Percentiles rank a stretch among this genome's conserved stretches.
Evolutionary conservation across 2,113 vertebrate species (phyloP).

Genomic region (Dasyprocta punctata): DNA sequence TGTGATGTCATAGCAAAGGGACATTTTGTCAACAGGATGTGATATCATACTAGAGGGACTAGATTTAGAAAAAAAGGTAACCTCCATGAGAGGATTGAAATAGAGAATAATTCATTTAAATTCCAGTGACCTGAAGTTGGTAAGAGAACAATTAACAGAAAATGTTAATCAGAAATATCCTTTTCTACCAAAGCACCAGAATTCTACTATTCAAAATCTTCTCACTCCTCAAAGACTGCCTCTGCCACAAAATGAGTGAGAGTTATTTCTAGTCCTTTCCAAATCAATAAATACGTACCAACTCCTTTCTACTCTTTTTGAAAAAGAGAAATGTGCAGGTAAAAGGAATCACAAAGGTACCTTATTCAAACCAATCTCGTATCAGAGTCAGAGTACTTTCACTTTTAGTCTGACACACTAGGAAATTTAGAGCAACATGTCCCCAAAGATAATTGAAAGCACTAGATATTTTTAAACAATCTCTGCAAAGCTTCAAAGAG

Average conservation of each 20-base stretch:
- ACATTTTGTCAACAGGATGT: neutral
- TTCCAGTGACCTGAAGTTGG: neutral
- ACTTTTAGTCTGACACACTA: neutral
- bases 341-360: neutral
- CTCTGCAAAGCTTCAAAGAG: neutral
- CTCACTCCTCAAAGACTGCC: neutral
- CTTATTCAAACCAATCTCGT: neutral
- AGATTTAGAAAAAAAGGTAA: neutral
- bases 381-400: neutral
- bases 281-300: neutral
- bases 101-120: neutral
- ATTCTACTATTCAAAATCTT: constrained; percentile 4
- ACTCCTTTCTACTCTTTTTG: neutral
- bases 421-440: constrained; percentile 24
- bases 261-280: neutral
- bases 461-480: neutral
- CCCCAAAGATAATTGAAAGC: constrained; percentile 10
- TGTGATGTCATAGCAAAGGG: neutral
- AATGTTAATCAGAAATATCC: neutral
- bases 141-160: neutral
- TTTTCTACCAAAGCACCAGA: neutral
- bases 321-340: neutral
- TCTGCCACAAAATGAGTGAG: neutral
- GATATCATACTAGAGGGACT: neutral
- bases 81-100: neutral